A percentile compares a stretch with the other conserved stretches of the same genome.
These are phyloP conservation scores for Linyphia triangularis DNA, from an alignment of 2,888 invertebrate species.

Conservation along the genomic window DNA sequence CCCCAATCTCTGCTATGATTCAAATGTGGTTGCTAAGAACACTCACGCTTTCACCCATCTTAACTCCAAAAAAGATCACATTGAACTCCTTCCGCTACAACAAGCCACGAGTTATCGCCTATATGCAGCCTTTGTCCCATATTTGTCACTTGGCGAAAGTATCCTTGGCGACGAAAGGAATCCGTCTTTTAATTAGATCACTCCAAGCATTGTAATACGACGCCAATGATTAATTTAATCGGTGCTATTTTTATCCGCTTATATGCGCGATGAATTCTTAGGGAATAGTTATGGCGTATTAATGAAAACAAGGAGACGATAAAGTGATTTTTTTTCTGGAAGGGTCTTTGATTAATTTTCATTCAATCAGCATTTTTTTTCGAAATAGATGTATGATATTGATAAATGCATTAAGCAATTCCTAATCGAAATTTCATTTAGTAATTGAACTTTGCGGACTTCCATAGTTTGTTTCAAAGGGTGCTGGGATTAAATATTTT, in stretches of 20 bases:
- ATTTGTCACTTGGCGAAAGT: conserved; percentile 14
- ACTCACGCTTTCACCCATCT: neutral
- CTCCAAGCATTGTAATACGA: neutral
- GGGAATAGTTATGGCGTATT: conserved; percentile 27
- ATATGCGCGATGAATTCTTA: neutral
- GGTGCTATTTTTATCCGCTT: conserved; percentile 28
- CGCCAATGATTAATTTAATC: conserved; percentile 29
- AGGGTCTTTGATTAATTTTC: conserved; percentile 7
- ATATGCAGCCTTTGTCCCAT: neutral
- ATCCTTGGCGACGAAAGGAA: neutral
- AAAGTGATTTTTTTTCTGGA: neutral
- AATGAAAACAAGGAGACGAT: conserved; percentile 14
- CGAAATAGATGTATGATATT: neutral
- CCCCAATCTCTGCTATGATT: too few species aligned
- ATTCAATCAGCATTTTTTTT: neutral
- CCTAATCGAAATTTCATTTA: neutral
- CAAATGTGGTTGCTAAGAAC: neutral
- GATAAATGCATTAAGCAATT: neutral
- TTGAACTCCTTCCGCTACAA: neutral
- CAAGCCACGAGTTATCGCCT: neutral
- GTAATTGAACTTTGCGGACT: neutral
- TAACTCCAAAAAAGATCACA: neutral
- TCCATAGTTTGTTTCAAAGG: neutral
- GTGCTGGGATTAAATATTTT: neutral
- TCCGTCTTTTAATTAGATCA: conserved; percentile 4